Percentiles rank a stretch among this genome's conserved stretches.
These are phyloP conservation scores for Zaprionus kolodkinae DNA, from an alignment of 1,140 invertebrate genomes.

Conservation along the genomic window DNA sequence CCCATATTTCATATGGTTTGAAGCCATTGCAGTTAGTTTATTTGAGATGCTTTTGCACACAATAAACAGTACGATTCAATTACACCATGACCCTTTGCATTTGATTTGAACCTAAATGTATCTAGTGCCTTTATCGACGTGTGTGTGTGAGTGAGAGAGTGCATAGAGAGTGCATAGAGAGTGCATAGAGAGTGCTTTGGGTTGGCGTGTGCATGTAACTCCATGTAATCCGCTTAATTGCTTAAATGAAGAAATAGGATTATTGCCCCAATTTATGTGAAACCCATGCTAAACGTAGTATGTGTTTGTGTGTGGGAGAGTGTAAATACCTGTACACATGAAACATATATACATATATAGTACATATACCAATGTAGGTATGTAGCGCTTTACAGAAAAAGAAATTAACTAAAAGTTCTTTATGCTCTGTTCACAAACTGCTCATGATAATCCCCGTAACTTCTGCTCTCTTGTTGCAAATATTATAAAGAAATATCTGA, in stretches of 20 bases:
- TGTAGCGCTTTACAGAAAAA: slow-evolving; percentile 8
- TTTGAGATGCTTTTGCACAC: slow-evolving; percentile 12
- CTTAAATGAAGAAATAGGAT: slow-evolving; percentile 68
- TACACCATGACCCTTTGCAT: slow-evolving; percentile 30
- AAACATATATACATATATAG: slow-evolving; percentile 8
- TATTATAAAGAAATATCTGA: not conserved
- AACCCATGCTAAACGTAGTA: slow-evolving; percentile 16
- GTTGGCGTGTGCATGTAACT: slow-evolving; percentile 5
- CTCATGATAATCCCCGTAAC: not conserved
- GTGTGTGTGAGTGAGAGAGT: not conserved
- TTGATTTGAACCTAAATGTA: slow-evolving; percentile 25
- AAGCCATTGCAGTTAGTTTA: slow-evolving; percentile 2
- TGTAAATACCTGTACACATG: slow-evolving; percentile 5
- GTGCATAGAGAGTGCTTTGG: slow-evolving; percentile 4
- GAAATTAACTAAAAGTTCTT: slow-evolving; percentile 30
- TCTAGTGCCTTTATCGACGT: not conserved
- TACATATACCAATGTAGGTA: not conserved
- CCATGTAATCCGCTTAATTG: slow-evolving; percentile 70
- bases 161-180: slow-evolving; percentile 5
- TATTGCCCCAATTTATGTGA: slow-evolving; percentile 54
- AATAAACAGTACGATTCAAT: slow-evolving; percentile 28
- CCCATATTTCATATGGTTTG: not conserved
- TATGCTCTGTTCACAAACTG: not conserved
- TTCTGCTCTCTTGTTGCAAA: not conserved
- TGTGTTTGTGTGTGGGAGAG: not conserved